A percentile compares a stretch with the other conserved stretches of the same genome.
phyloP scores from a whole-genome alignment of 2,888 invertebrate species.

The Stictocephala bisonia region DNA sequence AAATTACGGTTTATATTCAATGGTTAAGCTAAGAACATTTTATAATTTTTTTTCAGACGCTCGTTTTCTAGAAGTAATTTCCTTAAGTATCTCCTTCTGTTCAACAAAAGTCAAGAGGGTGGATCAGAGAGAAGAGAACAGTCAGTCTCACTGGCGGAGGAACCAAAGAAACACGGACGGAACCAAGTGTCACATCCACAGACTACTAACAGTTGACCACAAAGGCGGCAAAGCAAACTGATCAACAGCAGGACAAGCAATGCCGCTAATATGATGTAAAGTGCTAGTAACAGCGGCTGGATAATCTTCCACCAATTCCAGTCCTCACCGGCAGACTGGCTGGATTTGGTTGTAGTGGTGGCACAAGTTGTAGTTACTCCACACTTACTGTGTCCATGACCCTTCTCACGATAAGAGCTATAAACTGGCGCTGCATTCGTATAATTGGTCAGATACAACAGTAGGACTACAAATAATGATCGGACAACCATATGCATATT shows the following conservation, averaged over 20 bases:
- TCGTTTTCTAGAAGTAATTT: too few species aligned
- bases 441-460: too few species aligned
- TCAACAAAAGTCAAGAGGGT: too few species aligned
- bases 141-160: background rate
- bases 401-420: too few species aligned
- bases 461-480: too few species aligned
- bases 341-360: too few species aligned
- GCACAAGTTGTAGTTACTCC: too few species aligned
- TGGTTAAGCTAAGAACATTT: background rate
- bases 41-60: background rate
- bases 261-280: background rate
- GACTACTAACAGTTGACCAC: background rate
- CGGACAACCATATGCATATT: too few species aligned
- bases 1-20: background rate
- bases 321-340: too few species aligned
- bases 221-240: conserved; percentile 7
- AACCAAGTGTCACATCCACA: conserved; percentile 29
- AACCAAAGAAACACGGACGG: background rate
- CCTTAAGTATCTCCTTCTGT: too few species aligned
- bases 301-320: conserved; percentile 4
- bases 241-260: conserved; percentile 11
- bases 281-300: conserved; percentile 7
- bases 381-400: too few species aligned
- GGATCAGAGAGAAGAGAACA: background rate
- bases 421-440: too few species aligned